These are phyloP conservation scores for Halocynthia aurantium DNA, from an alignment of 23 tunicate species.

Conservation along the genomic window DNA sequence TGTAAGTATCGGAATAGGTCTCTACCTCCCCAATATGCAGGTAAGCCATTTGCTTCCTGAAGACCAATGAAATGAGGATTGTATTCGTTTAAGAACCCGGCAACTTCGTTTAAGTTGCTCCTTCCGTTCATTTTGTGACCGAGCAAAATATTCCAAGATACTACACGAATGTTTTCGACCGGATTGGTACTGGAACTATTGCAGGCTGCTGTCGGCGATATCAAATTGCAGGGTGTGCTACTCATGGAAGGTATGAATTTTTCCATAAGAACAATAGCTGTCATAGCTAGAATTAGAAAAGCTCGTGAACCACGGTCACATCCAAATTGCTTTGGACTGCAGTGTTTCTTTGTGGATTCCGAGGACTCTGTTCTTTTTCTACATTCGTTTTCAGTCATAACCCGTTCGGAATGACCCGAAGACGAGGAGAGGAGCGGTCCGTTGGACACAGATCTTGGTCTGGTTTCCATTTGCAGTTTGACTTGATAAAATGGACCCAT, in stretches of 20 bases:
- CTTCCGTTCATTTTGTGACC: constrained; percentile 57
- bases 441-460: background rate
- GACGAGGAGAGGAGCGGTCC: constrained; percentile 9
- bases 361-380: too few species aligned
- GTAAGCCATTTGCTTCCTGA: constrained; percentile 74
- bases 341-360: too few species aligned
- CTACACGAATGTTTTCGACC: constrained; percentile 14
- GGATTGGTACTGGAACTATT: background rate
- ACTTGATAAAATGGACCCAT: background rate
- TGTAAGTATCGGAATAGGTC: constrained; percentile 51
- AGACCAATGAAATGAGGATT: constrained; percentile 54
- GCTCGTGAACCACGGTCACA: too few species aligned
- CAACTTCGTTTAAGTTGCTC: constrained; percentile 45
- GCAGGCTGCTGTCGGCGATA: too few species aligned
- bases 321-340: too few species aligned
- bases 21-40: constrained; percentile 84
- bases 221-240: too few species aligned
- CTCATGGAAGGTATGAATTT: too few species aligned
- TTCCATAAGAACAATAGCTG: too few species aligned
- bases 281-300: too few species aligned
- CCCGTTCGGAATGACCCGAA: background rate
- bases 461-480: background rate
- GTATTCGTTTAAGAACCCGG: constrained; percentile 7
- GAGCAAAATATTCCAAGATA: constrained; percentile 77
- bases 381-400: too few species aligned